Percentiles rank a stretch among this genome's conserved stretches.
phyloP scores from a whole-genome alignment of 1,140 invertebrate species.

The Drosophila malerkotliana region DNA sequence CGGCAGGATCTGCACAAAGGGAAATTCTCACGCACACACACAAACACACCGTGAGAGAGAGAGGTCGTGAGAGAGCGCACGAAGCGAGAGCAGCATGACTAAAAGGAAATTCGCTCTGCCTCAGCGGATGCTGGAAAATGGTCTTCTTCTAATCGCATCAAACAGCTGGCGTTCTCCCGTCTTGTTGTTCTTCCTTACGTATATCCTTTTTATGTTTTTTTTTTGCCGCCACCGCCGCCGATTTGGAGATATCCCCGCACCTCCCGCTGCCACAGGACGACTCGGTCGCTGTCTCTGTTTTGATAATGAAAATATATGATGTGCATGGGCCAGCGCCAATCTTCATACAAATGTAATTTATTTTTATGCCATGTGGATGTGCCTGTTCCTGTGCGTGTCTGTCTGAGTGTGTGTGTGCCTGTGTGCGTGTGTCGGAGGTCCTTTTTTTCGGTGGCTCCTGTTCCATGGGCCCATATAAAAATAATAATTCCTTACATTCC shows the following conservation, averaged over 20 bases:
- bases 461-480: constrained; percentile 52
- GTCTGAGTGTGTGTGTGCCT: constrained; percentile 13
- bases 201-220: constrained; percentile 29
- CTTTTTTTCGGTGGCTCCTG: constrained; percentile 5
- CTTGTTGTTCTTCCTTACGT: constrained; percentile 7
- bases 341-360: constrained; percentile 81
- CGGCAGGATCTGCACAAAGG: constrained; percentile 34
- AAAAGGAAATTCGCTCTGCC: constrained; percentile 55
- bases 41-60: background rate
- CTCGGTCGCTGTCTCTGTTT: constrained; percentile 71
- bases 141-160: constrained; percentile 52
- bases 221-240: constrained; percentile 42
- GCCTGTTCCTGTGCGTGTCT: constrained; percentile 5
- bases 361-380: constrained; percentile 67
- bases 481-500: constrained; percentile 80
- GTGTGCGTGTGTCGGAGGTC: constrained; percentile 11
- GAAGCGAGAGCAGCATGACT: constrained; percentile 19
- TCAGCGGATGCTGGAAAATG: constrained; percentile 36
- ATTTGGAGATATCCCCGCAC: constrained; percentile 30
- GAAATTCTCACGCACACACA: constrained; percentile 7
- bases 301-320: constrained; percentile 83
- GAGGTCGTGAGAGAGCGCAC: background rate
- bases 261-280: constrained; percentile 13
- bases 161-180: constrained; percentile 47
- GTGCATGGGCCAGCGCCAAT: constrained; percentile 73